Base-by-base conservation (phyloP, 2,888 invertebrate genomes). In the Megalurothrips usitatus region DNA sequence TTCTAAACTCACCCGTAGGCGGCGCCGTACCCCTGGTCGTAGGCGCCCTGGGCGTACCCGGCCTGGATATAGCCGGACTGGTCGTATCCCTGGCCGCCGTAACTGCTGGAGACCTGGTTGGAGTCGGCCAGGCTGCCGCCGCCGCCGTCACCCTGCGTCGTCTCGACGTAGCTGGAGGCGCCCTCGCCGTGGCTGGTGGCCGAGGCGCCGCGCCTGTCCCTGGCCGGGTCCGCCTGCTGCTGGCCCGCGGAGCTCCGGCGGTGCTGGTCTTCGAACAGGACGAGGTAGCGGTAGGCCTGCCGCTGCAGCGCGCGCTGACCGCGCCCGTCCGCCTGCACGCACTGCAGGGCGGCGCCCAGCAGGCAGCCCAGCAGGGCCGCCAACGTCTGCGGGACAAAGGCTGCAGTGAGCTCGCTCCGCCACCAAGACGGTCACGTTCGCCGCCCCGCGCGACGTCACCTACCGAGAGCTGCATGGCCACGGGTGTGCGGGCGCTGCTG, bases 51-150 rank as follows among this genome's bases (percentile, higher is more conserved):
- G 81, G 92, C 92, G 0, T 91, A 88, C 0, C 92, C 92, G 0
- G 94, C 94, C 83, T 93, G 92, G 84, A 93, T 93, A 0, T 94
- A 94, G 0, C 92, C 92, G 4, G 93, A 91, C 80, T 94, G 28
- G 83, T 83, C 23, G 82, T 81, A 3, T 82, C 81, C 79, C 83
- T 82, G 14, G 83, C 83, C 11, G 82, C 82, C 9, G 82, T 81
- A 1, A 17, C 58, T 58, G 12, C 17, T n/a, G 52, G 14, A 19
- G 12, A 12, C 52, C 52, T 19, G 52, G 10, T 19, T 52, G 14
- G 14, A n/a, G 14, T n/a, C 58, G 17, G 1, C 58, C n/a, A 8
- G 58, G 6, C 6, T 11, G 58, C 19, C 17, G 58, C 6, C n/a
- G n/a, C 23, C 68, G 68, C 23, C 11, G 68, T 23, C 19, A 68